Evolutionary conservation across 2,113 vertebrate genomes (phyloP).

Genomic region (Petroica traversi): DNA sequence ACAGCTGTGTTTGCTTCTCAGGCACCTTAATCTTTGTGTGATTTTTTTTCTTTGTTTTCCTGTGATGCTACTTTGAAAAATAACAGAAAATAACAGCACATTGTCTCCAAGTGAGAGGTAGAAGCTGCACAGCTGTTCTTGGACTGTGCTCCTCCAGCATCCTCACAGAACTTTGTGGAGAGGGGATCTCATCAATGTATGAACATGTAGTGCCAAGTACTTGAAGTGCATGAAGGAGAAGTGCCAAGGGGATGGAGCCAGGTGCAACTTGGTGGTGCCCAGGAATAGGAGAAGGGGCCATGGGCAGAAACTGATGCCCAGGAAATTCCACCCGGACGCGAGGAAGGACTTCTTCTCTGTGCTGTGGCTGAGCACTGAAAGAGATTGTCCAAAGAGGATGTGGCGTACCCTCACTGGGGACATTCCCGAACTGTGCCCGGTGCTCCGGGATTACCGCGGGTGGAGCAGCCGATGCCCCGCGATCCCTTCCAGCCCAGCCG

Average conservation of each 20-base stretch:
- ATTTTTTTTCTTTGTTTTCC: neutral
- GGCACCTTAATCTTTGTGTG: neutral
- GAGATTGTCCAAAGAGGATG: neutral
- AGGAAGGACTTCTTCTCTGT: neutral
- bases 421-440: no score
- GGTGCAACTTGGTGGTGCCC: no score
- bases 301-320: neutral
- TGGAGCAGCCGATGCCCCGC: fast-evolving
- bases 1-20: neutral
- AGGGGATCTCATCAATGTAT: neutral
- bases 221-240: neutral
- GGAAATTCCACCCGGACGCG: neutral
- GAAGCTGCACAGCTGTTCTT: neutral
- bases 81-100: neutral
- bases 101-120: neutral
- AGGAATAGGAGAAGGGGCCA: neutral
- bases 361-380: neutral
- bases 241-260: neutral
- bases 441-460: fast-evolving
- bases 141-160: neutral
- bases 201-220: neutral
- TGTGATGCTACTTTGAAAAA: neutral
- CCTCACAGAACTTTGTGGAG: neutral
- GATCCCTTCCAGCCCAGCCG: neutral
- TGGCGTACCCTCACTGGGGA: neutral